These are phyloP conservation scores for Rhopalosiphum maidis DNA, from an alignment of 1,140 invertebrate genomes.

Conservation along the genomic window DNA sequence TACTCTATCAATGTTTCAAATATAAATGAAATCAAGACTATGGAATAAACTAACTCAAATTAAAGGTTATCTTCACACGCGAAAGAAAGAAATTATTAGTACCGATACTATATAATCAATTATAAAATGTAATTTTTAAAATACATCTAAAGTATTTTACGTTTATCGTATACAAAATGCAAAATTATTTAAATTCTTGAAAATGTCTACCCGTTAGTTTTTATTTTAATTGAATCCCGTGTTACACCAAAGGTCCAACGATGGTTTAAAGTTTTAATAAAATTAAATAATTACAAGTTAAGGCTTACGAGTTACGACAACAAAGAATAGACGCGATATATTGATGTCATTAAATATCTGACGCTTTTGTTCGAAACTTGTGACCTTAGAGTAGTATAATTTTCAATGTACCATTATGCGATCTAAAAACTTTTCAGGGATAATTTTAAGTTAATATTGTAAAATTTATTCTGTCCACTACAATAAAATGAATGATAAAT, in stretches of 20 bases:
- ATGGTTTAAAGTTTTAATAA: slow-evolving; percentile 4
- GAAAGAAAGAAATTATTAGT: too few species aligned
- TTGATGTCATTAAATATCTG: not conserved
- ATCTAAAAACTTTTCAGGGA: not conserved
- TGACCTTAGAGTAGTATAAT: not conserved
- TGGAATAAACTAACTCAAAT: too few species aligned
- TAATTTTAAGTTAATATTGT: not conserved
- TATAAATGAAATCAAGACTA: too few species aligned
- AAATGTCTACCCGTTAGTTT: not conserved
- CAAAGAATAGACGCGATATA: not conserved
- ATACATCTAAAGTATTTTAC: not conserved
- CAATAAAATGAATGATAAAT: not conserved
- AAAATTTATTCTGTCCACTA: not conserved
- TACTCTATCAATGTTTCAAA: too few species aligned
- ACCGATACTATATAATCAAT: not conserved
- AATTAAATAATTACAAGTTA: slow-evolving; percentile 18
- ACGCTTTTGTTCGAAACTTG: not conserved
- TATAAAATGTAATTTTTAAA: not conserved
- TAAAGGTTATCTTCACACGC: too few species aligned
- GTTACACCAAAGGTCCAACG: not conserved
- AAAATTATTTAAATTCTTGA: slow-evolving; percentile 15
- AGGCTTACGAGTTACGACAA: not conserved
- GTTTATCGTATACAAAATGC: not conserved
- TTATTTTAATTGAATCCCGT: not conserved
- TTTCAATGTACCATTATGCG: not conserved